Evolutionary conservation across 2,113 vertebrate genomes (phyloP).

Genomic region (Promerops cafer): DNA sequence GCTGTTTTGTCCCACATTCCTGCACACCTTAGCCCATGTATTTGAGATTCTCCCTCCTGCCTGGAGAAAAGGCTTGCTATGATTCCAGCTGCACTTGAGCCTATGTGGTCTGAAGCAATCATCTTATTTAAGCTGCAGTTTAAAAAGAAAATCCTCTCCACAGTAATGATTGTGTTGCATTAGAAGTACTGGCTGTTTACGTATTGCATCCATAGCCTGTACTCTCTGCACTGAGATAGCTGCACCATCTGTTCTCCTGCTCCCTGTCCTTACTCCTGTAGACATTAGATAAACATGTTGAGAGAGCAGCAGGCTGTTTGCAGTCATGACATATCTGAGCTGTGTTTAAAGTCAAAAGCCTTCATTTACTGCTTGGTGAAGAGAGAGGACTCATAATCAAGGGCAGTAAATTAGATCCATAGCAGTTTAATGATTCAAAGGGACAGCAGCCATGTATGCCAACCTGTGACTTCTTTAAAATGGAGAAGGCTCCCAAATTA

Average conservation of each 20-base stretch:
- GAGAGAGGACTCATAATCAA: constrained; percentile 15
- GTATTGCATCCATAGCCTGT: background rate
- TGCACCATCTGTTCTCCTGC: constrained; percentile 50
- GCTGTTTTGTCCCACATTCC: background rate
- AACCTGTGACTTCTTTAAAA: background rate
- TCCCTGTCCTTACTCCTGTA: constrained; percentile 42
- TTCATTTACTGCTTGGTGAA: constrained; percentile 61
- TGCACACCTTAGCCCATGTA: background rate
- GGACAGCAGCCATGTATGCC: background rate
- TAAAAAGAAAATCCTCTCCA: constrained; percentile 4
- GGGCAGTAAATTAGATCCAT: background rate
- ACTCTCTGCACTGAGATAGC: background rate
- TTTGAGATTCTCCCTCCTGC: background rate
- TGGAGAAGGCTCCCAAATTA: background rate
- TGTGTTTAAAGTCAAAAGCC: constrained; percentile 57
- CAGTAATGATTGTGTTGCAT: constrained; percentile 2
- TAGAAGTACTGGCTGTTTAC: background rate
- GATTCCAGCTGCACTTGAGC: background rate
- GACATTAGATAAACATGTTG: constrained; percentile 48
- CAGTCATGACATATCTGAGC: constrained; percentile 43
- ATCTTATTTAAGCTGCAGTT: constrained; percentile 22
- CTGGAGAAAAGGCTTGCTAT: background rate
- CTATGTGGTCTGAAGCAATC: constrained; percentile 29
- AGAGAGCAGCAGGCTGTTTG: constrained; percentile 47
- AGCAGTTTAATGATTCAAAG: background rate